These are phyloP conservation scores for Phasianus colchicus DNA, from an alignment of 2,113 vertebrate genomes.

Conservation along the genomic window DNA sequence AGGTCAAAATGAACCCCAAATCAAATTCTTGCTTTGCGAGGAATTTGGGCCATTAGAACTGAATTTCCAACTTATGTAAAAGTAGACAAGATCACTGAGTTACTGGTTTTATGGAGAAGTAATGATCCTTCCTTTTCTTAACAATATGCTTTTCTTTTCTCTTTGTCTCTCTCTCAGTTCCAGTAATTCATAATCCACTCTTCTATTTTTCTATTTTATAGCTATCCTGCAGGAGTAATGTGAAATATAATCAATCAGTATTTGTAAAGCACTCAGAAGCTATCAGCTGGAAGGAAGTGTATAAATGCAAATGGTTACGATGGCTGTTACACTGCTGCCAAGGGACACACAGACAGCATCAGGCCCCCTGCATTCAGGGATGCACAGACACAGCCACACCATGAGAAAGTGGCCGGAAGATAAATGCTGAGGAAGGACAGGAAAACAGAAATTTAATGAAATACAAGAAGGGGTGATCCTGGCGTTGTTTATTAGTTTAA, in stretches of 20 bases:
- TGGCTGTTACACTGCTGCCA: slow-evolving; percentile 2
- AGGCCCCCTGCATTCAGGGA: slow-evolving; percentile 2
- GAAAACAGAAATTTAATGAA: background rate
- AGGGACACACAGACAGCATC: slow-evolving; percentile 43
- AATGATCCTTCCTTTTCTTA: background rate
- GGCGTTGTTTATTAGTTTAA: background rate
- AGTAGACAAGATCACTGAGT: background rate
- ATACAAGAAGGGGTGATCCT: background rate
- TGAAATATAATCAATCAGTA: slow-evolving; percentile 58
- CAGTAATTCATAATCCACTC: slow-evolving; percentile 19
- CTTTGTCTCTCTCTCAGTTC: background rate
- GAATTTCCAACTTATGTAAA: background rate
- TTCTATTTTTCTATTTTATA: slow-evolving; percentile 59
- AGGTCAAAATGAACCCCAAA: background rate
- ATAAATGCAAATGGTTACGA: slow-evolving; percentile 44
- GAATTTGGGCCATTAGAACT: background rate
- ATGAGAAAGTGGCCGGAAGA: background rate
- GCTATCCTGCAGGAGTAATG: slow-evolving; percentile 43
- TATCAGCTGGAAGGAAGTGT: slow-evolving; percentile 40
- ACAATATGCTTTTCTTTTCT: slow-evolving; percentile 2
- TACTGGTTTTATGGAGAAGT: slow-evolving; percentile 18
- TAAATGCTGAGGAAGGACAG: background rate
- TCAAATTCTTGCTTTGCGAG: background rate
- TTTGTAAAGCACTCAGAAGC: slow-evolving; percentile 49
- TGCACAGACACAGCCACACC: background rate